A percentile compares a stretch with the other conserved stretches of the same genome.
Evolutionary conservation across 2,888 invertebrate species (phyloP).

Genomic region (Lasioglossum oenotherae): DNA sequence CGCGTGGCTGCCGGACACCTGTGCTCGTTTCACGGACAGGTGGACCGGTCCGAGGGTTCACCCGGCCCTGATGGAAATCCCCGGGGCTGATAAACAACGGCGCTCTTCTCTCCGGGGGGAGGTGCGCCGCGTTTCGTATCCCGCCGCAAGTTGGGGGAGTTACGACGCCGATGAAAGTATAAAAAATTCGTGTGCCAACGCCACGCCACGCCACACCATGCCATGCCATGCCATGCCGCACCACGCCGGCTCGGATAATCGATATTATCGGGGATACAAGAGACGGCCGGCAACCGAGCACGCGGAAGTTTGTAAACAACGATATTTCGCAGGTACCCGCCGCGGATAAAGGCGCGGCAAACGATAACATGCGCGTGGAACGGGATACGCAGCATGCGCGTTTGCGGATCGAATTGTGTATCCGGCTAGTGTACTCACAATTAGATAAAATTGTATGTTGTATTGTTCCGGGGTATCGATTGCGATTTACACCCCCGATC

Average conservation of each 20-base stretch:
- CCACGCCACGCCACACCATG: background rate
- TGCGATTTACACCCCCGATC: background rate
- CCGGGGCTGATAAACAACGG: constrained; percentile 52
- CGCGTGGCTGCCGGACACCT: constrained; percentile 52
- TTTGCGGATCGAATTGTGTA: background rate
- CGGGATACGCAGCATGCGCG: background rate
- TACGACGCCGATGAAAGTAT: constrained; percentile 50
- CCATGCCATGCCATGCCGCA: background rate
- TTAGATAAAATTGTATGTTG: background rate
- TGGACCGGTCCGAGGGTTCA: constrained; percentile 43
- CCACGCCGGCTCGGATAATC: constrained; percentile 21
- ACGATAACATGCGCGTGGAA: too few relatives aligned
- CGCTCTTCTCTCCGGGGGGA: background rate
- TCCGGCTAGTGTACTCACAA: background rate
- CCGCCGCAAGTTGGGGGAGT: constrained; percentile 18
- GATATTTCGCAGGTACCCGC: constrained; percentile 30
- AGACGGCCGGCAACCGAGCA: constrained; percentile 28
- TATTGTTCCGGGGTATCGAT: background rate
- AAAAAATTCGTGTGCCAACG: constrained; percentile 44
- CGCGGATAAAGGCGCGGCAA: background rate
- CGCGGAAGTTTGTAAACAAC: constrained; percentile 50
- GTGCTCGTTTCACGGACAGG: constrained; percentile 53
- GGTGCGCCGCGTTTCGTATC: constrained; percentile 8
- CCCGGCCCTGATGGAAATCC: constrained; percentile 32
- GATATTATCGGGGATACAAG: constrained; percentile 52